Conservation (phyloP, 2,888 invertebrate genomes). For the Catonia carolina region DNA sequence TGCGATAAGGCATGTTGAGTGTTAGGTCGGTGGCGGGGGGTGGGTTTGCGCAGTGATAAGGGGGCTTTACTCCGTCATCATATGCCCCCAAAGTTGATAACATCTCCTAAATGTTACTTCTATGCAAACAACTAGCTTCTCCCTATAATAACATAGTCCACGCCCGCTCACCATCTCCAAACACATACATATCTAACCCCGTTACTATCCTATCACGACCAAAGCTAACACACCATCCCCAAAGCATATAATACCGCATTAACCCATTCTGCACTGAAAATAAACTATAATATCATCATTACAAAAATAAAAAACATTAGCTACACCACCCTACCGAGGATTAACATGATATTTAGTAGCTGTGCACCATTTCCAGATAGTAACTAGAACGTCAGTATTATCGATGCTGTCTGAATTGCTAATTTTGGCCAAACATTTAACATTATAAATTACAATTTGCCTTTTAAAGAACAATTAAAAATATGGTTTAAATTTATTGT, state of each 20-base stretch:
- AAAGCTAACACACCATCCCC: not conserved
- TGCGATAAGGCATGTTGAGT: conserved; percentile 12
- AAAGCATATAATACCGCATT: not conserved
- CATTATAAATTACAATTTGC: no score
- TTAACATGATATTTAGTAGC: no score
- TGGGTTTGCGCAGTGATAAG: conserved; percentile 5
- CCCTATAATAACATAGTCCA: conserved; percentile 6
- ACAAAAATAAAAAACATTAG: no score
- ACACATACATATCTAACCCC: conserved; percentile 6
- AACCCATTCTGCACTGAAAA: not conserved
- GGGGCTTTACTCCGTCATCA: conserved; percentile 17
- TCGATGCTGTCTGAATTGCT: no score
- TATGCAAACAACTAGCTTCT: conserved; percentile 15
- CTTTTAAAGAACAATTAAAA: no score
- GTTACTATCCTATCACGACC: not conserved
- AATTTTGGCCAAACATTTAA: no score
- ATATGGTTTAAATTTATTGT: no score
- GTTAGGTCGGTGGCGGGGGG: not conserved
- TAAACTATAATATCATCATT: no score
- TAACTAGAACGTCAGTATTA: no score
- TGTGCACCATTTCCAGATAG: no score
- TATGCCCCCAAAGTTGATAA: conserved; percentile 14
- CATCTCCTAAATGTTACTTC: conserved; percentile 19
- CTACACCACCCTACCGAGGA: no score
- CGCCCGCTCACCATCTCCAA: not conserved